Evolutionary conservation across 2,888 invertebrate species (phyloP).

Genomic region (Miltochrista miniata): DNA sequence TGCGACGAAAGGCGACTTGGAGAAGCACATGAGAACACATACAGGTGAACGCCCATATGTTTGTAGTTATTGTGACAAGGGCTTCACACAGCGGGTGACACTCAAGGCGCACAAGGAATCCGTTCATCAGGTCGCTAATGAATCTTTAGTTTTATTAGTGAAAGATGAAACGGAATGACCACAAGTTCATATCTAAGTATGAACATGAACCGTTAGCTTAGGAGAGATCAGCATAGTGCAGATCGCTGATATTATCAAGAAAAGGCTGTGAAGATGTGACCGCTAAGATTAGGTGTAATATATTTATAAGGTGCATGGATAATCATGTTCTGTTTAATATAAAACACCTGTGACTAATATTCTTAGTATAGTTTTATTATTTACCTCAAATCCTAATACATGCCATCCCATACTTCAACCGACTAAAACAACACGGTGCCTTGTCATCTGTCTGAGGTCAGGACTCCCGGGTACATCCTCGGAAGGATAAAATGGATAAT

Average conservation of each 20-base stretch:
- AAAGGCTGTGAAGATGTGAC: not conserved
- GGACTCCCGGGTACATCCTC: too few species aligned
- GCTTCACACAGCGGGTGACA: constrained; percentile 60
- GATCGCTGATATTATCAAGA: not conserved
- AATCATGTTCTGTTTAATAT: too few species aligned
- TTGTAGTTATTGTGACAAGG: constrained; percentile 57
- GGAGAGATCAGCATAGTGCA: not conserved
- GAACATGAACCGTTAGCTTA: not conserved
- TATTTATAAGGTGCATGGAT: too few species aligned
- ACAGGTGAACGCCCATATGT: constrained; percentile 68
- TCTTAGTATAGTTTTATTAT: too few species aligned
- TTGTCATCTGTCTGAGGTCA: too few species aligned
- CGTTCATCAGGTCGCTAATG: constrained; percentile 37
- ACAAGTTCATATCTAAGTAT: not conserved
- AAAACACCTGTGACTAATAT: too few species aligned
- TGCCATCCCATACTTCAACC: too few species aligned
- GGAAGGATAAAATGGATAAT: too few species aligned
- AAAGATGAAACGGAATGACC: not conserved
- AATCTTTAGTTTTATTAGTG: constrained; percentile 4
- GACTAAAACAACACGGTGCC: too few species aligned
- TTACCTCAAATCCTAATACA: too few species aligned
- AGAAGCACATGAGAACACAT: constrained; percentile 67
- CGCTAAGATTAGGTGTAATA: too few species aligned
- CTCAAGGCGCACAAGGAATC: constrained; percentile 54
- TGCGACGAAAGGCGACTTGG: constrained; percentile 63